phyloP scores from a whole-genome alignment of 2,113 vertebrate species.

The Pelusios castaneus region DNA sequence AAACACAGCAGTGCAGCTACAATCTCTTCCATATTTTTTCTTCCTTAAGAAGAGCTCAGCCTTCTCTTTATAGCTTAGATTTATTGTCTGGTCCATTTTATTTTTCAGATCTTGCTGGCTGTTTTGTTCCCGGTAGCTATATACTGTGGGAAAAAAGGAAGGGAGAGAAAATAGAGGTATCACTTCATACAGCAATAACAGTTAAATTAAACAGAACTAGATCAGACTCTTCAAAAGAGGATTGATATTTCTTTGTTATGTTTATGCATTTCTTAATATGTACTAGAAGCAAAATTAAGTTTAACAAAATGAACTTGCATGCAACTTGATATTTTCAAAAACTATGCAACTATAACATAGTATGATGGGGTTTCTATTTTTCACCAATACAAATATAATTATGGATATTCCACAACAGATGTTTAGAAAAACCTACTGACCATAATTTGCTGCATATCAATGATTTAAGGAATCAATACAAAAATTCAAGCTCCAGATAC shows the following conservation, averaged over 20 bases:
- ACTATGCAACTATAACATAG: too few species aligned
- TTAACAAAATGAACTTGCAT: not conserved
- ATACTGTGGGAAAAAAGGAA: not conserved
- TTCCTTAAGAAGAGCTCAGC: not conserved
- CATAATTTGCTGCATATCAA: too few species aligned
- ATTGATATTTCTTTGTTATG: not conserved
- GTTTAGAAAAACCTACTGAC: too few species aligned
- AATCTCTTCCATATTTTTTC: not conserved
- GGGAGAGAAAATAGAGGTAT: not conserved
- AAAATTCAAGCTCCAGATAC: too few species aligned
- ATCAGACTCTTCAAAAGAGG: not conserved
- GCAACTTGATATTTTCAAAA: too few species aligned
- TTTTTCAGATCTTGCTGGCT: not conserved
- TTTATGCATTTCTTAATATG: not conserved
- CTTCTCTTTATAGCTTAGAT: not conserved
- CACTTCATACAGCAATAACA: not conserved
- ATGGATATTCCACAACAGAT: too few species aligned
- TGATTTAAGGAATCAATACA: too few species aligned
- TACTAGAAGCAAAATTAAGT: not conserved
- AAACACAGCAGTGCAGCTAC: not conserved
- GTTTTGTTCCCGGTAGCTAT: not conserved
- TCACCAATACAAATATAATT: too few species aligned
- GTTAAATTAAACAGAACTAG: not conserved
- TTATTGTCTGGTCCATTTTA: not conserved
- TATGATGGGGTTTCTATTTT: too few species aligned